A percentile compares a stretch with the other conserved stretches of the same genome.
Conservation (phyloP, 2,888 invertebrate genomes). For the Pheosia gnoma region DNA sequence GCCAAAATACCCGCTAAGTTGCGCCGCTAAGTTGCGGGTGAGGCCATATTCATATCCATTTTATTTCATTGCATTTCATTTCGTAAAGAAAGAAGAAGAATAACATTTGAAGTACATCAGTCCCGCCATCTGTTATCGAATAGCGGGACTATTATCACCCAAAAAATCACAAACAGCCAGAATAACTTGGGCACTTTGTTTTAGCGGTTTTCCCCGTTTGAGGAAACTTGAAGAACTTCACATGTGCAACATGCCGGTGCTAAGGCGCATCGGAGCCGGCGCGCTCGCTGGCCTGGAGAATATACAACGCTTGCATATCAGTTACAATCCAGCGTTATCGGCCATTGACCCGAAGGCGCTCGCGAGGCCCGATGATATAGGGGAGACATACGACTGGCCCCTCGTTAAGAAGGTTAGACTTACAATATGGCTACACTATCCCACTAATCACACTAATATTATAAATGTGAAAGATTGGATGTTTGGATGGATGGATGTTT, state of each 20-base stretch:
- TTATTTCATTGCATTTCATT: no score
- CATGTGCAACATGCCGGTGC: constrained; percentile 86
- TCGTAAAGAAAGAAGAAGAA: no score
- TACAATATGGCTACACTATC: no score
- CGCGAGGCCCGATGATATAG: constrained; percentile 75
- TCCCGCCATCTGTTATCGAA: not conserved
- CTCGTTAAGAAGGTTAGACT: constrained; percentile 35
- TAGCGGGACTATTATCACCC: not conserved
- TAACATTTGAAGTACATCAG: not conserved
- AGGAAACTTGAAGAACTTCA: constrained; percentile 86
- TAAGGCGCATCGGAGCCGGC: constrained; percentile 83
- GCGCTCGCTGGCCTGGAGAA: constrained; percentile 67
- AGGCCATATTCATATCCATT: no score
- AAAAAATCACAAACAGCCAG: not conserved
- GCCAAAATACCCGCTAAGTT: no score
- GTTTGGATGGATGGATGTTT: no score
- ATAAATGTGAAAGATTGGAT: no score
- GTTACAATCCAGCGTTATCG: constrained; percentile 85
- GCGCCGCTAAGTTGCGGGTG: no score
- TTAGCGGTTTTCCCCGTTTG: constrained; percentile 87
- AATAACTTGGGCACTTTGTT: constrained; percentile 18
- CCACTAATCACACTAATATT: no score
- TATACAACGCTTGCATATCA: constrained; percentile 84
- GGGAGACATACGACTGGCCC: constrained; percentile 85
- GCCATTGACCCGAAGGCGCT: constrained; percentile 86